A percentile compares a stretch with the other conserved stretches of the same genome.
Conservation (phyloP, 2,888 invertebrate genomes). For the Hesperia comma region DNA sequence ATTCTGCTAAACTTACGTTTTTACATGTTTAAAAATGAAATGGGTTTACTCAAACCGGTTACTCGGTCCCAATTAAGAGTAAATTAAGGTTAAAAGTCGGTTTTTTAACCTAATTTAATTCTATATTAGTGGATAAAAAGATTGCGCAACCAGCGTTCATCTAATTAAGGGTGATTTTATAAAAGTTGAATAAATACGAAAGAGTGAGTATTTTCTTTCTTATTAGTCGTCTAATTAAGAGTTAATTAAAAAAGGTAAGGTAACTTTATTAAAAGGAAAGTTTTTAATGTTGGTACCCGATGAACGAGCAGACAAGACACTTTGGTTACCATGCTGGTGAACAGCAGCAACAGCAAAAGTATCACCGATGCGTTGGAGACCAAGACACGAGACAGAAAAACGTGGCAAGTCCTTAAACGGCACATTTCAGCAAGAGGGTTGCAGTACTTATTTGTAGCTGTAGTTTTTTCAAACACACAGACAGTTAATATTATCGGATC, state of each 20-base stretch:
- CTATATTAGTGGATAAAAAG: conserved; percentile 19
- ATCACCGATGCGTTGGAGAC: too few relatives aligned
- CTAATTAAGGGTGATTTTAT: conserved; percentile 14
- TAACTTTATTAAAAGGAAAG: too few relatives aligned
- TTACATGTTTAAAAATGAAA: conserved; percentile 28
- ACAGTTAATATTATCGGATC: too few relatives aligned
- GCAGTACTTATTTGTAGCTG: too few relatives aligned
- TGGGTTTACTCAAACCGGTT: conserved; percentile 25
- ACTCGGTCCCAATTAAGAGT: conserved; percentile 26
- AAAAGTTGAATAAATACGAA: not conserved
- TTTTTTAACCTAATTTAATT: conserved; percentile 19
- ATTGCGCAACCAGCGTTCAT: conserved; percentile 8
- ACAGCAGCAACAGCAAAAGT: too few relatives aligned
- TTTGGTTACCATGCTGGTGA: too few relatives aligned
- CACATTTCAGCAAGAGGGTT: too few relatives aligned
- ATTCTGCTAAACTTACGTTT: conserved; percentile 28
- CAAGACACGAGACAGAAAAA: too few relatives aligned
- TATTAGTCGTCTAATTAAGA: not conserved
- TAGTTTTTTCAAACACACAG: too few relatives aligned
- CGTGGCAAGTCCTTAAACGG: too few relatives aligned
- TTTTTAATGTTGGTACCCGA: too few relatives aligned
- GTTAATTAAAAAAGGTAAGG: not conserved
- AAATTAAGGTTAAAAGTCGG: conserved; percentile 28
- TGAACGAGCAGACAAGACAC: too few relatives aligned
- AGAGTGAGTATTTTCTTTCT: conserved; percentile 1